Percentiles rank a stretch among this genome's conserved stretches.
These are phyloP conservation scores for Apolygus lucorum DNA, from an alignment of 1,140 invertebrate genomes.

Conservation along the genomic window DNA sequence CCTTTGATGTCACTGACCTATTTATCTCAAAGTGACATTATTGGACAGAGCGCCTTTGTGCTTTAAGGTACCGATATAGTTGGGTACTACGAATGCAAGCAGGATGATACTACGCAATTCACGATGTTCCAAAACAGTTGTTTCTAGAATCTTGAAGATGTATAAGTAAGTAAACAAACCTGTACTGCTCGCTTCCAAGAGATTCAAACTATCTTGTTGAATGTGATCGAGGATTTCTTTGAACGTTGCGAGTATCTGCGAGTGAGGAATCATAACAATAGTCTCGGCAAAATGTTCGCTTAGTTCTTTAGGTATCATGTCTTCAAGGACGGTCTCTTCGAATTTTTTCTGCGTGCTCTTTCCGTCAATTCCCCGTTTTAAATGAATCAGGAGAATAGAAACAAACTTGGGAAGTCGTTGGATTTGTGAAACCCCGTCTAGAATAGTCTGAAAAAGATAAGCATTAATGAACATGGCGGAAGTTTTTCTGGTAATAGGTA, in stretches of 20 bases:
- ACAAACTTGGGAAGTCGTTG: constrained; percentile 24
- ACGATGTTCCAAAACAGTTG: no score
- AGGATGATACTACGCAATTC: no score
- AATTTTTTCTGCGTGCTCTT: not conserved
- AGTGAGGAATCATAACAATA: constrained; percentile 8
- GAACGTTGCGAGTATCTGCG: constrained; percentile 20
- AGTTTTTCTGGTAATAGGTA: no score
- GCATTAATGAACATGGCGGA: no score
- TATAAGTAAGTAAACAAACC: no score
- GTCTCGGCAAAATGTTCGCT: constrained; percentile 18
- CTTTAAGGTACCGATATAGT: no score
- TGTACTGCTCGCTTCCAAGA: not conserved
- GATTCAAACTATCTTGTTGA: constrained; percentile 14
- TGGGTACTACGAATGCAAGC: no score
- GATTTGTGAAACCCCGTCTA: constrained; percentile 14
- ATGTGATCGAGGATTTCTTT: constrained; percentile 24
- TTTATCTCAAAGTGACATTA: no score
- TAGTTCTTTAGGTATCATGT: constrained; percentile 21
- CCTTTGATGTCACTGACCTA: no score
- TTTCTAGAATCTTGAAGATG: no score
- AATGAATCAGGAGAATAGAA: not conserved
- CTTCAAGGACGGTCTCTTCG: constrained; percentile 8
- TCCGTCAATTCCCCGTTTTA: constrained; percentile 18
- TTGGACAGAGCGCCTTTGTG: no score
- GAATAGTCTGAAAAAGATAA: constrained; percentile 7